Percentiles rank a stretch among this genome's conserved stretches.
phyloP scores from a whole-genome alignment of 1,140 invertebrate species.

The Himalopsyche phryganea region DNA sequence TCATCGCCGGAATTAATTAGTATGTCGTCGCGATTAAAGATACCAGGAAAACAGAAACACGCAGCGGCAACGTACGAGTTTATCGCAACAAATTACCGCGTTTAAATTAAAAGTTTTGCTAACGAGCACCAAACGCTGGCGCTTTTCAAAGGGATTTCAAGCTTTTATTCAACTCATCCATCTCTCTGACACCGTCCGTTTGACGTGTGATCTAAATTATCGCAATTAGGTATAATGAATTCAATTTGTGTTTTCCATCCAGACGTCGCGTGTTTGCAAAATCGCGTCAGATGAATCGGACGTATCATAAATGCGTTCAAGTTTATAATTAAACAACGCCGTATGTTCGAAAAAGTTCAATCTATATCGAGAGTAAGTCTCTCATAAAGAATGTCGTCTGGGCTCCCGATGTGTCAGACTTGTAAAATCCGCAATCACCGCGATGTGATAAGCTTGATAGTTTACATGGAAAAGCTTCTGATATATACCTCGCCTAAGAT shows the following conservation, averaged over 20 bases:
- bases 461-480: no score
- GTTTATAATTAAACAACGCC: no score
- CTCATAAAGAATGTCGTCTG: no score
- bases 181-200: not conserved
- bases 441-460: no score
- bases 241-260: conserved; percentile 15
- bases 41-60: conserved; percentile 3
- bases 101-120: conserved; percentile 11
- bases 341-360: no score
- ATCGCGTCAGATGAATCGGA: no score
- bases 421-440: no score
- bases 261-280: conserved; percentile 4
- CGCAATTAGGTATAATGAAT: conserved; percentile 22
- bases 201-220: conserved; percentile 17
- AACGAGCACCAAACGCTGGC: conserved; percentile 4
- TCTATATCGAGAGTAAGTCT: no score
- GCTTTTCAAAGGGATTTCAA: no score
- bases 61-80: not conserved
- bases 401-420: no score
- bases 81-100: conserved; percentile 19
- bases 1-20: conserved; percentile 19
- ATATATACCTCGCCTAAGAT: no score
- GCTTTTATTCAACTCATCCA: not conserved
- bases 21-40: conserved; percentile 15
- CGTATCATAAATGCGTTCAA: no score